Base-by-base conservation (phyloP, 2,888 invertebrate genomes). In the Netelia inedita region DNA sequence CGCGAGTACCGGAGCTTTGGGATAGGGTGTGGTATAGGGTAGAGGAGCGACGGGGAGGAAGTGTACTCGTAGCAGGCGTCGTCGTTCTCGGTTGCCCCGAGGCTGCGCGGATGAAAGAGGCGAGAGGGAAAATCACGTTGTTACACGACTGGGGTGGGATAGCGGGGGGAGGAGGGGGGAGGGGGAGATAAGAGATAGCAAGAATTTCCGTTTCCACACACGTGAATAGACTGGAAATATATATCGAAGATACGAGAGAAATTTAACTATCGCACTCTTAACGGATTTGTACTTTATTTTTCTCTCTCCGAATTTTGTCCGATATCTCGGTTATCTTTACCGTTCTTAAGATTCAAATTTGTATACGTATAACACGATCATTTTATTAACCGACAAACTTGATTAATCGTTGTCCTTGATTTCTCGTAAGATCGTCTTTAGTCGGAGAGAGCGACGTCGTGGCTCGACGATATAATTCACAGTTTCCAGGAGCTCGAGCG, bases 1-100 rank as follows among this genome's bases (percentile, higher is more conserved):
- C 85, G 69, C 78, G 85, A 84, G 82, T 75, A 82, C 75, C 72
- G 61, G 66, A 68, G 16, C 61, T 66, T 53, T 43, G 63, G 35
- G 35, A 35, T 43, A 46, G 69, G 35, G 43, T 16, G 16, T 16
- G 66, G 66, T 46, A 41, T 46, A 66, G 19, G 43, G 28, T 28
- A 28, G 28, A 35, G 35, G 65, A 65, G 59, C 16, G 43, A 41
- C 9, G 23, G 69, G n/a, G 43, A 16, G 57, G 21, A 59, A 59
- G 21, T 23, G 59, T 59, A 57, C 16, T 19, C 57, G 57, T 57
- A 57, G 16, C 53, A 53, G 35, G 63, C 66, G 16, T 35, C 72
- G 65, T 63, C 72, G 65, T 79, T n/a, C 65, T 72, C 65, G 53
- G 16, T 46, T 72, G 50, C 65, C 65, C 79, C 55, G 21, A 65